Evolutionary conservation across 2,888 invertebrate species (phyloP).

Genomic region (Galerucella nymphaeae): DNA sequence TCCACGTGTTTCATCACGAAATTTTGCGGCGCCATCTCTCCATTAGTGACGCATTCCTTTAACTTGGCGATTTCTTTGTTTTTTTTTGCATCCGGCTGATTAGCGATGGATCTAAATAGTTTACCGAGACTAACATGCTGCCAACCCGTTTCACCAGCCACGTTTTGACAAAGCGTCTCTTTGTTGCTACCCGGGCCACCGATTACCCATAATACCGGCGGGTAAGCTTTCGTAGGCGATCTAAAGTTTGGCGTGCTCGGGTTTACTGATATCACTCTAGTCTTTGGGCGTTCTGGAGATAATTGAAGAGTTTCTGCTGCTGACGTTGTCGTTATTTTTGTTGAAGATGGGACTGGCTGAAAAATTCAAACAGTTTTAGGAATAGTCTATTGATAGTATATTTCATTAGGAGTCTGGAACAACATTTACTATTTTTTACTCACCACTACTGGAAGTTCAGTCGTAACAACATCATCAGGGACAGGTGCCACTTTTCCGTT

Average conservation of each 20-base stretch:
- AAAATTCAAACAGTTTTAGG: not conserved
- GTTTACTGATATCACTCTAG: slow-evolving; percentile 60
- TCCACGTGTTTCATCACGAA: slow-evolving; percentile 82
- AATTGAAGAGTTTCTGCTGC: slow-evolving; percentile 37
- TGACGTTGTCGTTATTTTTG: slow-evolving; percentile 35
- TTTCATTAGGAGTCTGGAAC: no score
- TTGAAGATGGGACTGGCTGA: slow-evolving; percentile 35
- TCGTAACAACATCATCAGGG: slow-evolving; percentile 63
- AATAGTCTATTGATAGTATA: no score
- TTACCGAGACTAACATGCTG: slow-evolving; percentile 73
- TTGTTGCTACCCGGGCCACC: slow-evolving; percentile 95
- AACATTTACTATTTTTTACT: not conserved
- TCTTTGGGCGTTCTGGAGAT: slow-evolving; percentile 56
- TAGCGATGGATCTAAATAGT: slow-evolving; percentile 80
- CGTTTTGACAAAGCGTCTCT: slow-evolving; percentile 80
- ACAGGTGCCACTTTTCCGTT: slow-evolving; percentile 72
- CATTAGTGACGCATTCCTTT: slow-evolving; percentile 77
- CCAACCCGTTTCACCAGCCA: slow-evolving; percentile 73
- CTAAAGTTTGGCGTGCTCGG: slow-evolving; percentile 51
- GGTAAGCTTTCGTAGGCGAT: slow-evolving; percentile 61
- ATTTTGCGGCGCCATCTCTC: slow-evolving; percentile 85
- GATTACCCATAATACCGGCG: slow-evolving; percentile 68
- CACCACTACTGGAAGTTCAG: slow-evolving; percentile 62
- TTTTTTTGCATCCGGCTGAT: slow-evolving; percentile 61
- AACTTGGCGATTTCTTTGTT: slow-evolving; percentile 64